Percentiles rank a stretch among this genome's conserved stretches.
These are phyloP conservation scores for Coboldia fuscipes DNA, from an alignment of 1,140 invertebrate genomes.

Conservation along the genomic window DNA sequence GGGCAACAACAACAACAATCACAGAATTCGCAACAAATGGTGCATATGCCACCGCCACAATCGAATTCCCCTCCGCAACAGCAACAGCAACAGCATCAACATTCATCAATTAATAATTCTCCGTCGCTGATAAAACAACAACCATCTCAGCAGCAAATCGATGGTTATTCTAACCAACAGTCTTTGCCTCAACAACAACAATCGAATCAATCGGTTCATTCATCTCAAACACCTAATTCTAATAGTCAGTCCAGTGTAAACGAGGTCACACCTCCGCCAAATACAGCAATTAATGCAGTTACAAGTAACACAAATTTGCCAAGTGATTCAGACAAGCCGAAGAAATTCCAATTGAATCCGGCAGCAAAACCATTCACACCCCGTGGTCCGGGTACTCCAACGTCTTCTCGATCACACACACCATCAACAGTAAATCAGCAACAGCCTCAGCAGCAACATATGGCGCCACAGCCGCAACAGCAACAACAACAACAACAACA, in stretches of 20 bases:
- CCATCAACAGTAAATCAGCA: slow-evolving; percentile 50
- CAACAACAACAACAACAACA: slow-evolving; percentile 16
- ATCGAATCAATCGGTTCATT: no score
- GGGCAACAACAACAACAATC: slow-evolving; percentile 1
- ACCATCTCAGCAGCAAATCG: slow-evolving; percentile 10
- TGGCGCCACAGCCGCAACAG: slow-evolving; percentile 13
- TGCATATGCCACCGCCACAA: slow-evolving; percentile 2
- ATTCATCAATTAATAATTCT: slow-evolving; percentile 14
- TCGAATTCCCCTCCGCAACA: neutral
- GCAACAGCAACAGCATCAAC: slow-evolving; percentile 19
- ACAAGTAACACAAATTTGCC: slow-evolving; percentile 25
- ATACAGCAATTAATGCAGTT: slow-evolving; percentile 10
- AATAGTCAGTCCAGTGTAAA: no score
- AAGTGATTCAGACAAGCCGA: slow-evolving; percentile 26
- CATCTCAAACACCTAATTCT: no score
- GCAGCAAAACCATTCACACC: slow-evolving; percentile 68
- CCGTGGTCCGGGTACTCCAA: slow-evolving; percentile 39
- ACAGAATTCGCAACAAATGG: neutral
- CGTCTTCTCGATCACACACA: slow-evolving; percentile 50
- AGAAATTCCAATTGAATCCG: slow-evolving; percentile 66
- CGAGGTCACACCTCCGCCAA: slow-evolving; percentile 7
- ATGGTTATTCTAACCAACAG: slow-evolving; percentile 4
- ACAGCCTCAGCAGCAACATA: slow-evolving; percentile 6
- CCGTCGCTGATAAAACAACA: slow-evolving; percentile 10
- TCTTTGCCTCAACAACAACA: no score